Evolutionary conservation across 2,797 vertebrate species (phyloP), one percentile per base, ranked within the genome.

Genomic region (Amblyraja radiata): DNA sequence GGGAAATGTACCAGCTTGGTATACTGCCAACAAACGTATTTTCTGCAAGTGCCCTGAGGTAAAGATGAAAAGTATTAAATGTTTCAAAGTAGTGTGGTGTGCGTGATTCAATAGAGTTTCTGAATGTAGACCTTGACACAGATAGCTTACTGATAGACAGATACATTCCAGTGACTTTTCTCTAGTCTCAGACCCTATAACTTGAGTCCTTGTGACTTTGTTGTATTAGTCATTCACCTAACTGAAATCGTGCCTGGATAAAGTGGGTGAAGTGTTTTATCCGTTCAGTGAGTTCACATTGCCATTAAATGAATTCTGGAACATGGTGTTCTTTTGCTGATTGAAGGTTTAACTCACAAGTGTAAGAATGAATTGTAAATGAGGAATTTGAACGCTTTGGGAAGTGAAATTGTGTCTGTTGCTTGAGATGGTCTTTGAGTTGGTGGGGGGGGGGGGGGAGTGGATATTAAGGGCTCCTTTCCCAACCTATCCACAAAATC

Each of bases 291-390:
- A 92, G 71, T 46, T 6, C 13, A 16, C 39, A 58, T n/a, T 92
- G 21, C 73, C 39, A 76, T 92, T 92, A 16, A 28, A 7, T 74
- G 6, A 92, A 76, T n/a, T 92, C 39, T 28, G 39, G 71, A n/a
- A 58, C 71, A 76, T 54, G 28, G 39, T 54, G 90, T 92, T 54
- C 39, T n/a, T 73, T 76, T 74, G 36, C 23, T 92, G 65, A 73
- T 25, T 68, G 6, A 58, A n/a, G 68, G 54, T 28, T 54, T 54
- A 25, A 46, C 68, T 23, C 68, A 61, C 1, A 88, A 14, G 28
- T 68, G 54, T 92, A 46, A 25, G 25, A 76, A 92, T 74, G 90
- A 92, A 92, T 92, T 92, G 73, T 39, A 18, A 90, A 14, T 61
- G 83, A 25, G 58, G 58, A 86, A 39, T 7, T 32, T 36, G 2